Evolutionary conservation across 2,888 invertebrate species (phyloP), one percentile per base, ranked within the genome.

Genomic region (Zygogramma bicolorata): DNA sequence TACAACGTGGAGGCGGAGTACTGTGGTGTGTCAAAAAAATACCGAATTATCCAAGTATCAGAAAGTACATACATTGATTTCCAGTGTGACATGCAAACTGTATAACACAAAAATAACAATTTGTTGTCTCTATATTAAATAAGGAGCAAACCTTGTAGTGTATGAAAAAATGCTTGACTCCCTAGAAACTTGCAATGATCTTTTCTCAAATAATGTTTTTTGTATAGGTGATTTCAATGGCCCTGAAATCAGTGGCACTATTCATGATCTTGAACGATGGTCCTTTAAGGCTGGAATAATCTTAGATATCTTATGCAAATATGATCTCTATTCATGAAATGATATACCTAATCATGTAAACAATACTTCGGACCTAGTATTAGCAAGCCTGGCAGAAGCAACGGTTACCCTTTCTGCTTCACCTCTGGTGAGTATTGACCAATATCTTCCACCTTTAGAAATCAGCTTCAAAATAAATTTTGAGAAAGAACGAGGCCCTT

Each of bases 41-140:
- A 42, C 15, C n/a, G 15, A 5, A 42, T 42, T 15, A 42, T 42
- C 4, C 40, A 42, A 57, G 57, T 57, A n/a, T 57, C 25, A 8
- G 22, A 57, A 57, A 57, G 57, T 27, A 27, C 25, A 57, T 20
- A 57, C 22, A 57, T 57, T 27, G 57, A 57, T 13, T 57, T 57
- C n/a, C 57, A 57, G 57, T 57, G 18, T 27, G 25, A 57, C 57
- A 13, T 20, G 25, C 25, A 57, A 57, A 57, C 4, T 20, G 25
- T 27, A 15, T 5, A 22, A 57, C 13, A 27, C 13, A 5, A 15
- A 13, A 27, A 57, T 57, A 27, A 27, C 22, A 20, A 20, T 57
- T 27, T 57, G 57, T 57, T 57, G 18, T 57, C 8, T 57, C 4
- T 57, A 57, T 57, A 57, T 57, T 8, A 20, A 57, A 15, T 57